Evolutionary conservation across 2,888 invertebrate species (phyloP).

Genomic region (Himalopsyche japonica): DNA sequence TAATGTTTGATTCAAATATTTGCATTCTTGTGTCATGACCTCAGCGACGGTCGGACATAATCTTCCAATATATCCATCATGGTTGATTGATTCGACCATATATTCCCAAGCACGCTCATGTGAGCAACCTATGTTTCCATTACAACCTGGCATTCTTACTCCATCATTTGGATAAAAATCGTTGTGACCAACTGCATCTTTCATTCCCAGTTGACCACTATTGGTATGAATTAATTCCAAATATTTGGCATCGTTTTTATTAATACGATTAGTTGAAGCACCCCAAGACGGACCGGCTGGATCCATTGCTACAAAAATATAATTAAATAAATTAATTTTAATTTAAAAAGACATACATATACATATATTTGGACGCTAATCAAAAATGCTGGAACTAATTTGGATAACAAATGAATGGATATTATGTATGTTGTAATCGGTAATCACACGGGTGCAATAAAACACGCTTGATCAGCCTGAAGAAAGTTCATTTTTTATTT

Average conservation of each 20-base stretch:
- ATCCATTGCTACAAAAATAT: constrained; percentile 48
- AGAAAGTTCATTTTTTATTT: too few relatives aligned
- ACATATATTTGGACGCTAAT: too few relatives aligned
- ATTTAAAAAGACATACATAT: too few relatives aligned
- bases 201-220: constrained; percentile 51
- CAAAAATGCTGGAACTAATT: too few relatives aligned
- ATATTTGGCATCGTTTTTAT: constrained; percentile 49
- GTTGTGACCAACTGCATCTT: constrained; percentile 54
- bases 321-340: background rate
- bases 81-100: constrained; percentile 48
- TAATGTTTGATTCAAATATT: constrained; percentile 45
- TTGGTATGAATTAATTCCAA: constrained; percentile 56
- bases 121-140: constrained; percentile 46
- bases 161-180: constrained; percentile 53
- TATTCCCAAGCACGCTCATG: constrained; percentile 49
- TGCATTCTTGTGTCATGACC: constrained; percentile 44
- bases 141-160: constrained; percentile 50
- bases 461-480: too few relatives aligned
- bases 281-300: constrained; percentile 54
- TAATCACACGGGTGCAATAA: too few relatives aligned
- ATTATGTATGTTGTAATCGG: too few relatives aligned
- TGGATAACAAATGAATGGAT: too few relatives aligned
- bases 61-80: constrained; percentile 47
- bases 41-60: constrained; percentile 46
- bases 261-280: constrained; percentile 45